Base-by-base conservation (phyloP, 2,888 invertebrate genomes). In the Seira musarum region DNA sequence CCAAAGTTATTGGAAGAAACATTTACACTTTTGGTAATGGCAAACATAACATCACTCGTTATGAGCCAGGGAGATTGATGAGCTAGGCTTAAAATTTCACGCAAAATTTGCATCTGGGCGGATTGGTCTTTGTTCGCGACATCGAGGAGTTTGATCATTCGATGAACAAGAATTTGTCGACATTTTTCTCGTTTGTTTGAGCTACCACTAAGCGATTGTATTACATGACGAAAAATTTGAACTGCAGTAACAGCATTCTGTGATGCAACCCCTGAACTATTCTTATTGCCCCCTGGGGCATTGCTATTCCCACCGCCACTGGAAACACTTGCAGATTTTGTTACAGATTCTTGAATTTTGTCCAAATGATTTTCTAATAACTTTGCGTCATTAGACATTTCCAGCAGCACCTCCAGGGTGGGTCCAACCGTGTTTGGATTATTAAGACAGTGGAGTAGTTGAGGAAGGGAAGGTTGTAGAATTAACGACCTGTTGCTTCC, bases 41-140 rank as follows among this genome's bases (percentile, higher is more conserved):
- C 73, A 49, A 77, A 74, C 80, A 96, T 91, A 88, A 95, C 93
- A 87, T 93, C 93, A 88, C 94, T 95, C 1, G 93, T 94, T 88
- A 96, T 94, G 66, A 96, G 91, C 68, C 93, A 92, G 8, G 95
- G 96, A 90, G 93, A 94, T 68, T 93, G 93, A 87, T 94, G 93
- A 88, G 95, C 95, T 24, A 96, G 91, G 22, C 93, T 91, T 3
- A 95, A 94, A 63, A 96, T 94, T 88, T 95, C 95, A 82, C 94
- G 92, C 87, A 96, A 89, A 83, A 96, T 90, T 30, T 93, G 92
- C 53, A 93, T 93, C 88, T 95, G 94, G 5, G 76, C 64, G 1
- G 82, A 82, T 35, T 81, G 82, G 49, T 83, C 81, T 30, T 82
- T 73, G 30, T 79, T 66, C 8, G 83, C 71, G n/a, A 83, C 82